Conservation (phyloP, 1,140 invertebrate species). For the Zaprionus tsacasi region DNA sequence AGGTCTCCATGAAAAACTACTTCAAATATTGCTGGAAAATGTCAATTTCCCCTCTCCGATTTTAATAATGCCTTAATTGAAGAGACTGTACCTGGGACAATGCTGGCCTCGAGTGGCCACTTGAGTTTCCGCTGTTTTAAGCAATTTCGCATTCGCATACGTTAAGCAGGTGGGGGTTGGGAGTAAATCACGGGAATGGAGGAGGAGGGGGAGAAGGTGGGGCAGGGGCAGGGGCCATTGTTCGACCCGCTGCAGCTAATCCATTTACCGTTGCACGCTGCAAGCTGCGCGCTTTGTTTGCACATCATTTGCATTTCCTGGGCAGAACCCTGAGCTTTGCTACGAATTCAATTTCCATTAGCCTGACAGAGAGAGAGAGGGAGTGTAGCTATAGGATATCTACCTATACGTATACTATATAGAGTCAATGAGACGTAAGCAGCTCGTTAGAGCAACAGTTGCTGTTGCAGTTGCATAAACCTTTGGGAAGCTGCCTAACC, state of each 20-base stretch:
- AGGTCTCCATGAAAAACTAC: neutral
- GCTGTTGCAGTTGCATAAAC: conserved; percentile 23
- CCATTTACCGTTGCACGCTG: neutral
- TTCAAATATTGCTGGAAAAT: neutral
- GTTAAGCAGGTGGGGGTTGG: neutral
- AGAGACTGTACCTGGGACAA: neutral
- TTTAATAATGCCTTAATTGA: neutral
- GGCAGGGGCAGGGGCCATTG: neutral
- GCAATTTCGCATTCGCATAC: conserved; percentile 5
- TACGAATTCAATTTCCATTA: conserved; percentile 65
- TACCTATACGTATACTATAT: conserved; percentile 18
- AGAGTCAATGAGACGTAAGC: conserved; percentile 60
- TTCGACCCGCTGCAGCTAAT: neutral
- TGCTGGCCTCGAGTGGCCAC: neutral
- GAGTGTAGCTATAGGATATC: neutral
- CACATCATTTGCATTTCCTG: conserved; percentile 70
- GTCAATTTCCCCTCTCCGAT: neutral
- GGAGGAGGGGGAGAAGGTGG: neutral
- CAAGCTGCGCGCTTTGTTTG: conserved; percentile 20
- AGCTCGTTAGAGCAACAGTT: conserved; percentile 55
- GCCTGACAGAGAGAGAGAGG: conserved; percentile 16
- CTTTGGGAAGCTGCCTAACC: neutral
- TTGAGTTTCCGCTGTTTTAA: conserved; percentile 7
- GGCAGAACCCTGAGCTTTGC: conserved; percentile 27
- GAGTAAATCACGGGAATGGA: neutral